Base-by-base conservation (phyloP, 2,888 invertebrate genomes). In the Smittia sp. region DNA sequence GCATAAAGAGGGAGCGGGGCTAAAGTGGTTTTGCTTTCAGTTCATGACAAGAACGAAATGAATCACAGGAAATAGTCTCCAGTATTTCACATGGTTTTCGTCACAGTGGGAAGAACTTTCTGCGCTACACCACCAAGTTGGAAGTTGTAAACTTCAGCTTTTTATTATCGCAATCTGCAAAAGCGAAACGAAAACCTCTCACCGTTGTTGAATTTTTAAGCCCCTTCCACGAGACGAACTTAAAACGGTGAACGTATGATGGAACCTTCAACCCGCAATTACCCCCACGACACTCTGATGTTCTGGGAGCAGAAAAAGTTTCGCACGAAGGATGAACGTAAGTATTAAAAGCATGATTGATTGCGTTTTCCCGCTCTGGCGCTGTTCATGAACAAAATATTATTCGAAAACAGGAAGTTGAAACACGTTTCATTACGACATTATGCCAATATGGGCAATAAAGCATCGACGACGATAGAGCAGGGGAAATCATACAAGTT, bases 381-480 rank as follows among this genome's bases (percentile, higher is more conserved):
- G 15, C 15, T 18, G 52, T 66, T 25, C 38, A 15, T 38, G 20
- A 22, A 22, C 13, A n/a, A 22, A 41, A 9, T 58, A 58, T 67
- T 20, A 41, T 67, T 67, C 20, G 11, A 3, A 46, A 7, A 46
- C 4, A 18, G 67, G 67, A 67, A 67, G n/a, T 13, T 46, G 4
- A 46, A 67, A 67, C 67, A 67, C 67, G 24, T 67, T 67, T 67
- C 24, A 67, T 67, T 41, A 24, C 41, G 24, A 67, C 22, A 22
- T n/a, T 4, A 2, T 38, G 15, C 32, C 67, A 67, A 46, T 46
- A 46, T 46, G 15, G 6, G 11, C 11, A n/a, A 46, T 15, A 46
- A 46, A 15, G 46, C 46, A 46, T n/a, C 11, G 15, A 46, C 15
- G n/a, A 3, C n/a, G 3, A 46, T 3, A 58, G 20, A 58, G 18